Conservation (phyloP, 2,888 invertebrate species). For the Crocallis elinguaria region DNA sequence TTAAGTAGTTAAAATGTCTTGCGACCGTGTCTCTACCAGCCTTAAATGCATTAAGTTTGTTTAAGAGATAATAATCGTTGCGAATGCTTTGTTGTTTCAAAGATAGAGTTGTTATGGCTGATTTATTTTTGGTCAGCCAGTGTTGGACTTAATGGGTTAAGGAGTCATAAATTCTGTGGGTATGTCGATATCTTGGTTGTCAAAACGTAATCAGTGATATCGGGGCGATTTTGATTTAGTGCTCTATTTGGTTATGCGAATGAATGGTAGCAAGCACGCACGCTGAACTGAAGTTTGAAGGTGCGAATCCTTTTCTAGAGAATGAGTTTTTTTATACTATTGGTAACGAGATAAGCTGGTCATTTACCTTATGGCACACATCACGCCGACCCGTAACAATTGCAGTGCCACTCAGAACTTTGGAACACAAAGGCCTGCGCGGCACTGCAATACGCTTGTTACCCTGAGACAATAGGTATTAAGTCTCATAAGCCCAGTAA, state of each 20-base stretch:
- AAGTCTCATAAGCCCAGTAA: too few species aligned
- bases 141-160: slow-evolving; percentile 67
- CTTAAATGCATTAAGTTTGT: slow-evolving; percentile 84
- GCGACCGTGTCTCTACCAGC: slow-evolving; percentile 83
- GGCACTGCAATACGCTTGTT: too few species aligned
- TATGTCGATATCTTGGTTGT: slow-evolving; percentile 27
- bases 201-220: slow-evolving; percentile 20
- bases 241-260: background rate
- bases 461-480: too few species aligned
- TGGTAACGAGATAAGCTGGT: too few species aligned
- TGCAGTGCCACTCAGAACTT: too few species aligned
- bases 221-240: slow-evolving; percentile 11
- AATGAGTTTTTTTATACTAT: too few species aligned
- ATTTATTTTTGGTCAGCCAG: slow-evolving; percentile 80
- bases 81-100: slow-evolving; percentile 76
- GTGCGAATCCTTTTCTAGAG: too few species aligned
- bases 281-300: too few species aligned
- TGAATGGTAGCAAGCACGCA: too few species aligned
- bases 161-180: slow-evolving; percentile 29
- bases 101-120: slow-evolving; percentile 82
- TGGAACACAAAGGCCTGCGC: too few species aligned
- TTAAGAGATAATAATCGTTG: slow-evolving; percentile 83
- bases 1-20: slow-evolving; percentile 73
- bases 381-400: too few species aligned
- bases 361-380: too few species aligned